Conservation (phyloP, 2,113 vertebrate genomes). For the Syrmaticus mikado region DNA sequence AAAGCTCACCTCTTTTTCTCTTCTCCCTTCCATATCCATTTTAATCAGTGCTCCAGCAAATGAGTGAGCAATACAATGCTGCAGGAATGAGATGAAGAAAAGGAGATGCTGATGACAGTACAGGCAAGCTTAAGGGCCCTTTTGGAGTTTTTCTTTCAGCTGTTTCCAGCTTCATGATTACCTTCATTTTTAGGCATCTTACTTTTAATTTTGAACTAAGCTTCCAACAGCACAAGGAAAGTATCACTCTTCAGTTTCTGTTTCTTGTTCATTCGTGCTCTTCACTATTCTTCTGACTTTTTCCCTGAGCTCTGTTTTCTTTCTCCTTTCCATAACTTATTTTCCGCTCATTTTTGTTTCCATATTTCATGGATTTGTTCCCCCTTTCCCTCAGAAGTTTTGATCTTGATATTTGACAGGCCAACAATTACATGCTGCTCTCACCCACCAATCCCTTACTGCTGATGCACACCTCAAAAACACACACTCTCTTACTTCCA, state of each 20-base stretch:
- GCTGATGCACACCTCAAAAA: not conserved
- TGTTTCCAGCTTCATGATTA: not conserved
- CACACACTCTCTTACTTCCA: not conserved
- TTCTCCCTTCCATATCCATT: not conserved
- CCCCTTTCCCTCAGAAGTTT: not conserved
- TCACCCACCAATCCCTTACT: not conserved
- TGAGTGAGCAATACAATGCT: not conserved
- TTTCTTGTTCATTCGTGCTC: not conserved
- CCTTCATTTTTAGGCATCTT: not conserved
- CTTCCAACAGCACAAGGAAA: not conserved
- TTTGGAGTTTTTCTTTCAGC: not conserved
- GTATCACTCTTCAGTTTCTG: not conserved
- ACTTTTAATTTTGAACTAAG: not conserved
- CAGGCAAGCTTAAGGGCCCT: not conserved
- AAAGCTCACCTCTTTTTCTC: not conserved
- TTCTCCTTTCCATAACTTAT: not conserved
- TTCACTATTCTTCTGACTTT: not conserved
- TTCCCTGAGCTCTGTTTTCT: not conserved
- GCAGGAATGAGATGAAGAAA: not conserved
- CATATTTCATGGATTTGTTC: not conserved
- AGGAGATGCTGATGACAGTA: not conserved
- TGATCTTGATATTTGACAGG: not conserved
- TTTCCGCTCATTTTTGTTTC: not conserved
- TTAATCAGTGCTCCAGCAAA: not conserved
- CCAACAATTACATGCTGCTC: not conserved